phyloP scores from a whole-genome alignment of 2,113 vertebrate species.

The Leptobrachium leishanense region DNA sequence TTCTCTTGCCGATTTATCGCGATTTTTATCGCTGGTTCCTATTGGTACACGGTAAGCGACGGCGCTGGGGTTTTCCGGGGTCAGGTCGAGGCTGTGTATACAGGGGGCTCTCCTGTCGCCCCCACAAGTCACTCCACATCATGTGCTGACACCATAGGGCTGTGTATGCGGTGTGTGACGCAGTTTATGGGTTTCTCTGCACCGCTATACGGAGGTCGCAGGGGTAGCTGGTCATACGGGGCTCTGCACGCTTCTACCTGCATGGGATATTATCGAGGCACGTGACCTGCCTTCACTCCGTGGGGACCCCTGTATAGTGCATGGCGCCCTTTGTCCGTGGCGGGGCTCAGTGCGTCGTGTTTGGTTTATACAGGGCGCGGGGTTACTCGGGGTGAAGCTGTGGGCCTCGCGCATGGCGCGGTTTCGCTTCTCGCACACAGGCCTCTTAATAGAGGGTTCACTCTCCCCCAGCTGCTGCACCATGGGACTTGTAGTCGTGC shows the following conservation, averaged over 20 bases:
- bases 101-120: neutral
- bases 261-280: too few species aligned
- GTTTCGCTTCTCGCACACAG: slow-evolving; percentile 8
- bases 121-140: too few species aligned
- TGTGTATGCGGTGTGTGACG: too few species aligned
- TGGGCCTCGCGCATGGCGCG: slow-evolving; percentile 48
- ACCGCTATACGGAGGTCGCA: slow-evolving; percentile 1
- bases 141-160: too few species aligned
- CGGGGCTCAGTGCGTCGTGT: neutral
- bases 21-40: too few species aligned
- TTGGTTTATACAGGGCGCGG: neutral
- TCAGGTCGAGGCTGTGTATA: neutral
- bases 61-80: neutral
- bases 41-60: neutral
- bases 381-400: neutral
- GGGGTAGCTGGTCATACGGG: neutral
- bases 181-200: slow-evolving; percentile 52
- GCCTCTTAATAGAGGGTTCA: too few species aligned
- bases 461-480: slow-evolving; percentile 17
- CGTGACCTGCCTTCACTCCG: too few species aligned
- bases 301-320: too few species aligned
- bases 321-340: slow-evolving; percentile 16
- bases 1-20: slow-evolving; percentile 53
- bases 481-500: slow-evolving; percentile 50
- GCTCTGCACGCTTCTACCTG: neutral